Conservation (phyloP, 2,113 vertebrate species). For the Brachypodius melanocephalos region DNA sequence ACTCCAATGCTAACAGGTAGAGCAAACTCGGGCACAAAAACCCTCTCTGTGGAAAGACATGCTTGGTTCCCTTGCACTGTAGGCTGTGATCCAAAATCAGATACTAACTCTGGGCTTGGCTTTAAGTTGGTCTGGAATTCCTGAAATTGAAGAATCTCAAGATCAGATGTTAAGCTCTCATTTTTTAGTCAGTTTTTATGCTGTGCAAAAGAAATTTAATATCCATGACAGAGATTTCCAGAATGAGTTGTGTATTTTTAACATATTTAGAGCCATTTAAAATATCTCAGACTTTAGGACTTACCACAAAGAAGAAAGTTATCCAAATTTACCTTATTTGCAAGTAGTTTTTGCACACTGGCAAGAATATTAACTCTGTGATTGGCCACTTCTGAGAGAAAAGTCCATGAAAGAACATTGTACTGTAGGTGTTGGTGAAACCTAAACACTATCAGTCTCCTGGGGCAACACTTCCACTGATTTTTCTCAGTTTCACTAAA, state of each 20-base stretch:
- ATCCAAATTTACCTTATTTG: not conserved
- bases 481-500: not conserved
- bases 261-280: not conserved
- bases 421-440: not conserved
- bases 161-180: not conserved
- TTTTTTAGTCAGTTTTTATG: not conserved
- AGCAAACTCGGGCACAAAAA: not conserved
- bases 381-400: not conserved
- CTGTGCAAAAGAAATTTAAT: not conserved
- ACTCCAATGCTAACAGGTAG: conserved; percentile 83
- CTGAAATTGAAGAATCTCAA: not conserved
- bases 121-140: not conserved
- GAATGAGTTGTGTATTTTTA: not conserved
- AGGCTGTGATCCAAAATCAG: not conserved
- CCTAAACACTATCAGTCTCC: not conserved
- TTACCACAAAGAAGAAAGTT: not conserved
- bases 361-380: not conserved
- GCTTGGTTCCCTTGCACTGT: not conserved
- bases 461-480: not conserved
- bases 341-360: not conserved
- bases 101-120: not conserved
- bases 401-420: not conserved
- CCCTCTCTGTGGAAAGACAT: not conserved
- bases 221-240: not conserved
- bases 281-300: not conserved